Conservation (phyloP, 1,140 invertebrate genomes). For the Macrosteles quadrilineatus region DNA sequence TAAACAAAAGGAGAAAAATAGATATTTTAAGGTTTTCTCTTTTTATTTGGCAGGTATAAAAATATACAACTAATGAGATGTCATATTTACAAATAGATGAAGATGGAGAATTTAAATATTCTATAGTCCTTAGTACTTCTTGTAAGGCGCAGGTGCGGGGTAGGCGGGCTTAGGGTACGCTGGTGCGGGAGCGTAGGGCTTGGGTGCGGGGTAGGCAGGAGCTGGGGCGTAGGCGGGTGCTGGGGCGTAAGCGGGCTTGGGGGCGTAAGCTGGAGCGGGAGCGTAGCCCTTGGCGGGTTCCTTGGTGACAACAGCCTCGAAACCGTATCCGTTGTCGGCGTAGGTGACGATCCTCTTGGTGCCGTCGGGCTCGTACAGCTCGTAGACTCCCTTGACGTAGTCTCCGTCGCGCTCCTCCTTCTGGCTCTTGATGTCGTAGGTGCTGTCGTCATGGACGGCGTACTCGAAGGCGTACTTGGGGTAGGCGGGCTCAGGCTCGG, state of each 20-base stretch:
- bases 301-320: constrained; percentile 7
- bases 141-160: no score
- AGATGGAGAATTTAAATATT: no score
- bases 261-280: constrained; percentile 45
- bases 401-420: constrained; percentile 57
- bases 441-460: constrained; percentile 56
- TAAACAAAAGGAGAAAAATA: no score
- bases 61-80: no score
- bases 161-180: constrained; percentile 29
- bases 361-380: constrained; percentile 42
- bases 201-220: constrained; percentile 36
- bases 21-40: no score
- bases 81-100: no score
- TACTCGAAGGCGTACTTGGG: constrained; percentile 57
- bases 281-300: constrained; percentile 37
- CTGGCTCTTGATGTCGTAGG: constrained; percentile 59
- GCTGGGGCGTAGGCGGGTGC: constrained; percentile 45
- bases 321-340: constrained; percentile 22
- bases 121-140: no score
- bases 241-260: neutral
- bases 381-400: constrained; percentile 47
- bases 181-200: constrained; percentile 40
- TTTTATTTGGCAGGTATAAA: no score
- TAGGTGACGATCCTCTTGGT: constrained; percentile 37
- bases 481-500: neutral